A percentile compares a stretch with the other conserved stretches of the same genome.
phyloP scores from a whole-genome alignment of 2,797 vertebrate genomes.

The Pygocentrus nattereri region DNA sequence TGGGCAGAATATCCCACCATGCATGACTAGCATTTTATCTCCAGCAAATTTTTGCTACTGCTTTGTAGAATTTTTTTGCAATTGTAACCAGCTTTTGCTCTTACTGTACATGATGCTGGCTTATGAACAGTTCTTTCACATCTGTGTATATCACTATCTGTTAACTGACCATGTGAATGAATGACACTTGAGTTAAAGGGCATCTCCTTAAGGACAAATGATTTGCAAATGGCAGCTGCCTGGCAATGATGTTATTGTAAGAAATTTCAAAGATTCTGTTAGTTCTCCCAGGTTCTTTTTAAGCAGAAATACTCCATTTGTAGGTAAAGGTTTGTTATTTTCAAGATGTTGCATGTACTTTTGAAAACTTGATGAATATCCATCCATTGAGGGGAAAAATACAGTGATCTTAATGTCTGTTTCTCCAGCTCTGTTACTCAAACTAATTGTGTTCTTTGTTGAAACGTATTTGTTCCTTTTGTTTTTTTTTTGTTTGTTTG shows the following conservation, averaged over 20 bases:
- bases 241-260: constrained; percentile 21
- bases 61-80: constrained; percentile 12
- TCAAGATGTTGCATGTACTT: constrained; percentile 14
- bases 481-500: not conserved
- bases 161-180: constrained; percentile 24
- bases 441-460: constrained; percentile 6
- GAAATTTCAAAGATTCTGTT: not conserved
- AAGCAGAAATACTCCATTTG: not conserved
- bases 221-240: constrained; percentile 6
- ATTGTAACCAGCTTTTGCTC: constrained; percentile 28
- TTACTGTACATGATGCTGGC: constrained; percentile 6
- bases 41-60: constrained; percentile 5
- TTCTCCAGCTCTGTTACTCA: constrained; percentile 12
- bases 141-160: not conserved
- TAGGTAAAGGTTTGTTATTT: constrained; percentile 11
- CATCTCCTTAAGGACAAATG: not conserved
- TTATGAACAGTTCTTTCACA: constrained; percentile 7
- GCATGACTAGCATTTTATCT: constrained; percentile 5
- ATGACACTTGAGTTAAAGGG: not conserved
- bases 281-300: not conserved
- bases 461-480: constrained; percentile 20
- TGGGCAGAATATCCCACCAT: not conserved
- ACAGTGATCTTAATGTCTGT: constrained; percentile 1
- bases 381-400: not conserved
- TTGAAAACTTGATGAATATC: constrained; percentile 9